These are phyloP conservation scores for Poicephalus gulielmi DNA, from an alignment of 2,113 vertebrate species.

Conservation along the genomic window DNA sequence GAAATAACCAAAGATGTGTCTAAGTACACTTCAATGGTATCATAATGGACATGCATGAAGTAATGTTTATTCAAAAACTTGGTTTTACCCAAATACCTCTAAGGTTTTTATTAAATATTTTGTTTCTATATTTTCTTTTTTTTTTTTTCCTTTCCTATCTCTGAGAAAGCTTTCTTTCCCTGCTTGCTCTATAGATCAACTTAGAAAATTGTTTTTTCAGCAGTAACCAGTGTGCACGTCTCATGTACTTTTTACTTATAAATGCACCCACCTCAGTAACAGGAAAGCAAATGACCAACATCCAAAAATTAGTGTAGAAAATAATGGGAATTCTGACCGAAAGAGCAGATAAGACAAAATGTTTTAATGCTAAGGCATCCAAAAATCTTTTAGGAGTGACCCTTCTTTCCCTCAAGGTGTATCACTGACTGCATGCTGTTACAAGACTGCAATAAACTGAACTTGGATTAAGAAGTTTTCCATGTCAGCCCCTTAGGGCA, in stretches of 20 bases:
- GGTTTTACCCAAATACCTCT: not conserved
- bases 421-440: conserved; percentile 53
- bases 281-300: conserved; percentile 16
- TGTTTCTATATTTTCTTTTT: not conserved
- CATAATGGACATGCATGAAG: not conserved
- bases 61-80: not conserved
- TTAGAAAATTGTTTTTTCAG: conserved; percentile 6
- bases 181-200: not conserved
- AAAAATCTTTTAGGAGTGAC: not conserved
- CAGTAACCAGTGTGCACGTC: not conserved
- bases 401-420: not conserved
- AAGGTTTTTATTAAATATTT: not conserved
- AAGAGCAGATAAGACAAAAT: not conserved
- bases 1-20: not conserved
- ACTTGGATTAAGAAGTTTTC: conserved; percentile 77
- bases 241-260: not conserved
- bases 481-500: conserved; percentile 74
- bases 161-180: not conserved
- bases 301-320: not conserved
- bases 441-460: conserved; percentile 68
- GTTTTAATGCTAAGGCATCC: not conserved
- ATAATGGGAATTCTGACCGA: not conserved
- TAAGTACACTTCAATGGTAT: not conserved
- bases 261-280: not conserved
- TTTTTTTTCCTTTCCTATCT: not conserved